Evolutionary conservation across 2,797 vertebrate genomes (phyloP).

Genomic region (Aphelocoma californica): DNA sequence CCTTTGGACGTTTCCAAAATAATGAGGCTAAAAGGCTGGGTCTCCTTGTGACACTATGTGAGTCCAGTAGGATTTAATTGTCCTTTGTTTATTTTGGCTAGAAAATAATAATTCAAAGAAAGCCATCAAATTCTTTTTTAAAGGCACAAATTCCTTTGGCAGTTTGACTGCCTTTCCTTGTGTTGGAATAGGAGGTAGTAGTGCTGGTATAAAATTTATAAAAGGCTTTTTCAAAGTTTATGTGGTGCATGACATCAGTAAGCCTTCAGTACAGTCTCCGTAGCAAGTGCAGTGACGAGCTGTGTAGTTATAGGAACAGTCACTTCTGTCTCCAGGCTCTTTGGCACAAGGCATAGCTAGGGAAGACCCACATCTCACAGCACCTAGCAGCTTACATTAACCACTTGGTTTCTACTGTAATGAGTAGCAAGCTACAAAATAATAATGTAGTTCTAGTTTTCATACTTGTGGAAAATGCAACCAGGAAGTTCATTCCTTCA

Average conservation of each 20-base stretch:
- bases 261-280: background rate
- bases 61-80: background rate
- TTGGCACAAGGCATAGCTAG: background rate
- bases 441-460: background rate
- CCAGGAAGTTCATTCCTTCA: background rate
- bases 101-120: background rate
- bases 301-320: background rate
- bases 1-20: background rate
- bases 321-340: background rate
- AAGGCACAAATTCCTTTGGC: background rate
- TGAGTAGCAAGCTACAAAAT: background rate
- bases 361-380: background rate
- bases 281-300: rapidly evolving
- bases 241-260: background rate
- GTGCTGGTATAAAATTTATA: background rate
- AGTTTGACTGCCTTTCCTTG: background rate
- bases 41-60: background rate
- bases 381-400: background rate
- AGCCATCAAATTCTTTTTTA: background rate
- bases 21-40: background rate
- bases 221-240: background rate
- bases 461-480: background rate
- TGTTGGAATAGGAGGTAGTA: background rate
- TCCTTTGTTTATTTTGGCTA: background rate
- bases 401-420: background rate